Evolutionary conservation across 2,888 invertebrate species (phyloP), one percentile per base, ranked within the genome.

Genomic region (Chloroclystis v-ata): DNA sequence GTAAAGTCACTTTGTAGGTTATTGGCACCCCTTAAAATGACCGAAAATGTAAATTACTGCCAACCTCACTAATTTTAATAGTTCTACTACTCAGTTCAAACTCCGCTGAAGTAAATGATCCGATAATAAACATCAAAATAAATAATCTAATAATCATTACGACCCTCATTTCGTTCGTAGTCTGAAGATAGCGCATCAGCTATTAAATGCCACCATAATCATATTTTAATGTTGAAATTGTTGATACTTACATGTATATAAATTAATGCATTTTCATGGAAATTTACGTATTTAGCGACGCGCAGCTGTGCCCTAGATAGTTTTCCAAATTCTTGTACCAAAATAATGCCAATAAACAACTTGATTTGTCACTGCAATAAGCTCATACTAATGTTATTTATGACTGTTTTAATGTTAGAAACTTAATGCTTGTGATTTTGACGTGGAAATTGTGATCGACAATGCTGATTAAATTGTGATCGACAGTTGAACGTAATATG

Each of bases 181-280:
- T 25, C 43, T 43, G 37, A 43, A 50, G 39, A 46, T 46, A 46
- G 42, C 41, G 33, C 26, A 26, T 49, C 28, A 9, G 28, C 49
- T 43, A 46, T 46, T 28, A 50, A 16, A 42, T n/a, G 46, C 35
- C 28, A 30, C 16, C 40, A 40, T 43, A 39, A 43, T 46, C 35
- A 50, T 46, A 47, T 43, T 43, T 50, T 43, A 50, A 38, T 49
- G 45, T 38, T 25, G 16, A 41, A 41, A 35, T 29, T 45, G 39
- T 47, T 46, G 35, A 35, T 20, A 24, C 11, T n/a, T n/a, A n/a
- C 6, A 20, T 32, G 28, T 43, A 39, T 24, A 46, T 56, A 57
- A 57, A 56, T 49, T 47, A 32, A 24, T 33, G 33, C 44, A 56
- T 51, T 56, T 47, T 46, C 46, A 56, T 47, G 44, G 10, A 45